Evolutionary conservation across 2,797 vertebrate species (phyloP).

Genomic region (Ibycter americanus): DNA sequence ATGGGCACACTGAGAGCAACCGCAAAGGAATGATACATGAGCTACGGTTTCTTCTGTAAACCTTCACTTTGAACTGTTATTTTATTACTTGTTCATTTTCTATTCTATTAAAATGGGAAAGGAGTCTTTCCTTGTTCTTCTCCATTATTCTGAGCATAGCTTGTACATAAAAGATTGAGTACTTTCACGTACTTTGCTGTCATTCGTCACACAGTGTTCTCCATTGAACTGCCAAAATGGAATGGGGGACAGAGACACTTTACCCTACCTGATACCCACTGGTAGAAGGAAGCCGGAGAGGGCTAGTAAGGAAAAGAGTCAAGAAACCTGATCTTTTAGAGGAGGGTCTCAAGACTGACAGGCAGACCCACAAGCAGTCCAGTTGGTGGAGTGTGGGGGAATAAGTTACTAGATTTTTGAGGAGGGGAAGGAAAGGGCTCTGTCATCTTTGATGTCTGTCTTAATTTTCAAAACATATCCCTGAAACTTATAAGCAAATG

Average conservation of each 20-base stretch:
- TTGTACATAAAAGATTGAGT: background rate
- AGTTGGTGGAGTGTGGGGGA: fast-evolving
- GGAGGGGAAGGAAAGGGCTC: background rate
- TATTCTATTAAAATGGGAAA: background rate
- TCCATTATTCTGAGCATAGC: background rate
- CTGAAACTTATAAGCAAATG: background rate
- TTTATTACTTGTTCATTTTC: background rate
- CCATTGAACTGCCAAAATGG: background rate
- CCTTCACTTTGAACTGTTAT: background rate
- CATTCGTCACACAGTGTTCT: background rate
- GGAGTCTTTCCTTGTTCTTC: background rate
- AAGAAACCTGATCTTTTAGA: background rate
- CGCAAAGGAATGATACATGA: background rate
- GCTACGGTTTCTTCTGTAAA: background rate
- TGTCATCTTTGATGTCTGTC: background rate
- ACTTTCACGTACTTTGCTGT: fast-evolving
- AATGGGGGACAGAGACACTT: background rate
- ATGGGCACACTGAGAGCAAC: background rate
- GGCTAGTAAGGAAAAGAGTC: background rate
- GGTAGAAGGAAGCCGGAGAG: too few species aligned
- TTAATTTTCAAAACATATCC: background rate
- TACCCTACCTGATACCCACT: background rate
- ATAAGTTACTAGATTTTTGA: background rate
- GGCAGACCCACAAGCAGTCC: background rate
- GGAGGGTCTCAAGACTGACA: background rate